Evolutionary conservation across 1,140 invertebrate genomes (phyloP).

Genomic region (Drosophila lacteicornis): DNA sequence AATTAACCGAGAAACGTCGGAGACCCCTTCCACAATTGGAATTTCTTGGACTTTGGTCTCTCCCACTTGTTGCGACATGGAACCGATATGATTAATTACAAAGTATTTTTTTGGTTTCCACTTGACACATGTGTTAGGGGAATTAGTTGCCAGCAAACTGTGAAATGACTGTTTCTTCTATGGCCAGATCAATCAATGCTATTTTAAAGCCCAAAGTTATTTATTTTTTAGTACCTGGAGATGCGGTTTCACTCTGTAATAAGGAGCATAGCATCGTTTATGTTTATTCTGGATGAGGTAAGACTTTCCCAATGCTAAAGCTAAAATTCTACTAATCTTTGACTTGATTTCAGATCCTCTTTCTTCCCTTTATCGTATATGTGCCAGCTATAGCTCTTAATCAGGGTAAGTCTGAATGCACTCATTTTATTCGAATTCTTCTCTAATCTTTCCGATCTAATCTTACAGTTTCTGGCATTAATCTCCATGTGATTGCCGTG

Average conservation of each 20-base stretch:
- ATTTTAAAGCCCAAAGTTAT: neutral
- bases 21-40: conserved; percentile 38
- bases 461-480: conserved; percentile 92
- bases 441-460: conserved; percentile 13
- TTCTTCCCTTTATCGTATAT: conserved; percentile 95
- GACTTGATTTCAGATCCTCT: conserved; percentile 90
- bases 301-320: conserved; percentile 35
- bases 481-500: conserved; percentile 91
- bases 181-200: neutral
- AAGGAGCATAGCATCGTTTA: conserved; percentile 88
- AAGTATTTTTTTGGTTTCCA: conserved; percentile 44
- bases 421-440: neutral
- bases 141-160: neutral
- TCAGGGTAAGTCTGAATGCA: conserved; percentile 89
- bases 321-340: neutral
- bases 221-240: conserved; percentile 89
- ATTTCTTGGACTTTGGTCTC: conserved; percentile 66
- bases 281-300: conserved; percentile 90
- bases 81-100: conserved; percentile 59
- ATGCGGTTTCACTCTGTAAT: conserved; percentile 88
- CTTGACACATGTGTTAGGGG: conserved; percentile 39
- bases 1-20: conserved; percentile 31
- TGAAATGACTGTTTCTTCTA: neutral
- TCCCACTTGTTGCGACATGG: conserved; percentile 30
- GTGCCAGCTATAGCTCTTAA: conserved; percentile 95